A percentile compares a stretch with the other conserved stretches of the same genome.
Evolutionary conservation across 2,888 invertebrate species (phyloP).

Genomic region (Stegana nigrithorax): DNA sequence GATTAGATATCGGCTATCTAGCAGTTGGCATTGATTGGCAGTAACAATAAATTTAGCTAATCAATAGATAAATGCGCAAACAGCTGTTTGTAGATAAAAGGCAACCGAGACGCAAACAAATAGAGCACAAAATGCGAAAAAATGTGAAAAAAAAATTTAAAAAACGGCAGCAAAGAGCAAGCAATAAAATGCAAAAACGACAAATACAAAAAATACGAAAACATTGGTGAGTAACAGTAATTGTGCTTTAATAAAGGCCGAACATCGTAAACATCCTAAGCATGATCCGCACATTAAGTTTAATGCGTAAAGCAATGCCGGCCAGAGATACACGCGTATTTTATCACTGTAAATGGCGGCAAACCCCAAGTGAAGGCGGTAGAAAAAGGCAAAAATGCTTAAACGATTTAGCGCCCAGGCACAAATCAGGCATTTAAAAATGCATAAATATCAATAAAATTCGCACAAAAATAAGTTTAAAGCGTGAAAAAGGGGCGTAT

Average conservation of each 20-base stretch:
- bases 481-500: neutral
- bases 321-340: neutral
- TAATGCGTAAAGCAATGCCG: conserved; percentile 32
- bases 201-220: neutral
- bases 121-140: neutral
- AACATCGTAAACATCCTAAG: conserved; percentile 43
- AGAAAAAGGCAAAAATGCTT: conserved; percentile 48
- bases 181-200: neutral
- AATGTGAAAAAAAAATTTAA: neutral
- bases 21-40: conserved; percentile 14
- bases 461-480: conserved; percentile 34
- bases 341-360: neutral
- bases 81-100: conserved; percentile 10
- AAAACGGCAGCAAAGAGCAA: neutral
- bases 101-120: neutral
- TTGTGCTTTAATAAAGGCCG: conserved; percentile 54
- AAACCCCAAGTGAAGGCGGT: conserved; percentile 11
- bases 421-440: conserved; percentile 54
- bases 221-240: conserved; percentile 24
- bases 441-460: conserved; percentile 61
- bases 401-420: conserved; percentile 54
- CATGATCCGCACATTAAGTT: conserved; percentile 49
- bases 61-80: conserved; percentile 9
- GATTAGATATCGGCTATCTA: no score
- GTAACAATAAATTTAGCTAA: conserved; percentile 16